Percentiles rank a stretch among this genome's conserved stretches.
Conservation (phyloP, 2,113 vertebrate species). For the Cyrtonyx montezumae region DNA sequence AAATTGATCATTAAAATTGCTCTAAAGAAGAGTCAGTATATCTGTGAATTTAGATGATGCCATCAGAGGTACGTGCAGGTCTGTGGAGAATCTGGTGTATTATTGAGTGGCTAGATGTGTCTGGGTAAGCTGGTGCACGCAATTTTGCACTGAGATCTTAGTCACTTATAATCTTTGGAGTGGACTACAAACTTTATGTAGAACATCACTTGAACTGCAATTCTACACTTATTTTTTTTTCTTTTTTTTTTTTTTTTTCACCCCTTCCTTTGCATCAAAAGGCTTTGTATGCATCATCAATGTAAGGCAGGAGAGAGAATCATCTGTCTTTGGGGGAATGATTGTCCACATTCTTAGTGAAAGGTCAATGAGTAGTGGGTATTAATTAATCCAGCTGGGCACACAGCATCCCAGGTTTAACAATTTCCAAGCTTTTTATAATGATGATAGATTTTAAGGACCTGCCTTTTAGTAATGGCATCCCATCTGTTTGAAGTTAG, state of each 20-base stretch:
- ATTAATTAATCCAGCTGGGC: constrained; percentile 80
- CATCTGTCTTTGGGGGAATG: constrained; percentile 74
- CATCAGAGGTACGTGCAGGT: neutral
- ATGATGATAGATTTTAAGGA: constrained; percentile 74
- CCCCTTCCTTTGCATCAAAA: constrained; percentile 2
- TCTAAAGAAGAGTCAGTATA: neutral
- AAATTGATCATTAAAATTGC: neutral
- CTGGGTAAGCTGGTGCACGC: neutral
- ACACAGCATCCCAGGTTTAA: constrained; percentile 72
- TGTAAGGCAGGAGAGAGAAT: constrained; percentile 54
- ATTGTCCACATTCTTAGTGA: constrained; percentile 67
- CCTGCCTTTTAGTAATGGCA: constrained; percentile 62
- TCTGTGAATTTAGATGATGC: neutral
- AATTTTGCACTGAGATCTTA: constrained; percentile 4
- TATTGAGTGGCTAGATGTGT: neutral
- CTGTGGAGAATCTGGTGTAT: neutral
- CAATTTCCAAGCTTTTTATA: constrained; percentile 67
- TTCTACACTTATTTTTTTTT: neutral
- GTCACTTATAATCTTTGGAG: neutral
- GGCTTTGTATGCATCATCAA: constrained; percentile 49
- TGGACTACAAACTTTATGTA: neutral
- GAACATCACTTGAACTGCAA: neutral
- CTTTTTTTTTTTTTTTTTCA: neutral
- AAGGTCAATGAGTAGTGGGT: constrained; percentile 78
- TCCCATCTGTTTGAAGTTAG: constrained; percentile 68